Evolutionary conservation across 92 coral and sea anemone genomes (phyloP), one percentile per base, ranked within the genome.

Genomic region (Desmophyllum pertusum): DNA sequence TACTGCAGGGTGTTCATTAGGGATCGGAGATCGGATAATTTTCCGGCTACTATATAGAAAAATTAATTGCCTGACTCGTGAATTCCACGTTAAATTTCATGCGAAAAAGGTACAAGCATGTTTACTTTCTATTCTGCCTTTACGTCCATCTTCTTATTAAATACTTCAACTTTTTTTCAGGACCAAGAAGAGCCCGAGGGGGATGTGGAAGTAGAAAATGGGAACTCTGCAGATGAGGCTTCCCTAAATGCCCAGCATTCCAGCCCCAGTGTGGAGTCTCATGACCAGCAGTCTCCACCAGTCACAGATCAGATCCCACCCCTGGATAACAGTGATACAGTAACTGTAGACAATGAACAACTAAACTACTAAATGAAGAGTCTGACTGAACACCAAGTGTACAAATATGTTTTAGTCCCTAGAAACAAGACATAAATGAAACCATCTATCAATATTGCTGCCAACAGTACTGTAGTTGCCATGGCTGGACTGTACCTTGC

Each of bases 171-270:
- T 21, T 15, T 39, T 29, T 39, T 45, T 6, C 46, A 90, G 93
- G 91, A 91, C 62, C 93, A 92, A 78, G 99, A 94, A 72, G 95
- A 93, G 42, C 81, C 93, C 5, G 93, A 90, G 80, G 98, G 87
- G 27, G 98, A 94, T 53, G 92, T 85, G 31, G 98, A 94, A 46
- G 90, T 91, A 29, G 98, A 97, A 39, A 89, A 88, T 77, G 97
- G 86, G 27, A 83, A 77, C 77, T 91, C 99, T n/a, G 97, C 95
- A 27, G 99, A 97, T 38, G 97, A 93, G 14, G 89, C 87, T 43
- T 88, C 96, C 57, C 76, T 84, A 10, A 76, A 75, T 50, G 33
- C 76, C 23, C 87, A 85, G 70, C 92, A 17, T 19, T 61, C 86
- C n/a, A 55, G 78, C 27, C 70, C 86, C 15, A 40, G 31, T 37